phyloP scores from a whole-genome alignment of 2,797 vertebrate species.

The Cyprinodon diabolis region DNA sequence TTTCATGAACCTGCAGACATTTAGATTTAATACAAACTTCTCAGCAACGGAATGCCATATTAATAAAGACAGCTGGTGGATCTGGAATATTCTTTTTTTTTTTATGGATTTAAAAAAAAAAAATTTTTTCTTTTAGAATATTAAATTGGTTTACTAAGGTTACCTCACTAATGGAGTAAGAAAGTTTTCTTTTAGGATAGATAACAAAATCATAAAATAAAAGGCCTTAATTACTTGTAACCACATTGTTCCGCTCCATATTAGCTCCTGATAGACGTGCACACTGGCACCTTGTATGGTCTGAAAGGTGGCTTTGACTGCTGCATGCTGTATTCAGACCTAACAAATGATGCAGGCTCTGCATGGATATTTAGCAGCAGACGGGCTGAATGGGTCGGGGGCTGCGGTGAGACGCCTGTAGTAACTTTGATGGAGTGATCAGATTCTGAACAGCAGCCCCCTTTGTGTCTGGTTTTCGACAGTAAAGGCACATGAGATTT shows the following conservation, averaged over 20 bases:
- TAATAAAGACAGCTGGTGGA: too few species aligned
- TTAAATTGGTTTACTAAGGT: not conserved
- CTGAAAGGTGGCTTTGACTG: conserved; percentile 49
- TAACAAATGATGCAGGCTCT: conserved; percentile 34
- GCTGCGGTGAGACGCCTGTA: conserved; percentile 31
- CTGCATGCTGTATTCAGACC: conserved; percentile 33
- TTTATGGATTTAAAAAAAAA: too few species aligned
- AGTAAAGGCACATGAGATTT: conserved; percentile 76
- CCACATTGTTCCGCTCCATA: not conserved
- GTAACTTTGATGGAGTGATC: conserved; percentile 36
- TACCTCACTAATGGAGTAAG: not conserved
- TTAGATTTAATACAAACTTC: too few species aligned
- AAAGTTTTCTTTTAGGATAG: too few species aligned
- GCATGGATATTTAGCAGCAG: conserved; percentile 19
- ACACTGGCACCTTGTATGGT: conserved; percentile 39
- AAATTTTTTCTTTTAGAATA: not conserved
- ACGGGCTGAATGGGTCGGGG: conserved; percentile 10
- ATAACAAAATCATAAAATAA: not conserved
- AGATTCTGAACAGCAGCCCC: conserved; percentile 69
- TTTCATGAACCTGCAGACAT: too few species aligned
- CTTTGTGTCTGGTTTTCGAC: conserved; percentile 77
- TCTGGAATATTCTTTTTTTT: too few species aligned
- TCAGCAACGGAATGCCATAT: too few species aligned
- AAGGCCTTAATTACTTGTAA: not conserved
- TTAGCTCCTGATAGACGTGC: not conserved